Evolutionary conservation across 2,888 invertebrate genomes (phyloP), one percentile per base, ranked within the genome.

Genomic region (Andrena fulva): DNA sequence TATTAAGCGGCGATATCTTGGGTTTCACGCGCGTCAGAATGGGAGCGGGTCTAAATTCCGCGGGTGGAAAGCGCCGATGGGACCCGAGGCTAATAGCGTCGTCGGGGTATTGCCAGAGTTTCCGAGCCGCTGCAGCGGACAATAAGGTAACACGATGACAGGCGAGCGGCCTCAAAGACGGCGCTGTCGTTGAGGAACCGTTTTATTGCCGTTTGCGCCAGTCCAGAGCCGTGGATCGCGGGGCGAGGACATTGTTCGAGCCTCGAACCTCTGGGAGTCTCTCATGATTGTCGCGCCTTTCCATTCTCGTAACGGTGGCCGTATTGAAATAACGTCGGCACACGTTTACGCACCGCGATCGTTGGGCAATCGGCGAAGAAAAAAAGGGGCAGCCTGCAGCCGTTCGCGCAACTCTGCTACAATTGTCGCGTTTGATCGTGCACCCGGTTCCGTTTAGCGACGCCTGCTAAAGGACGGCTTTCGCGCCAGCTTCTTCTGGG

Each of bases 251-350:
- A 93, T 93, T 93, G 93, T 93, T 91, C 89, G 84, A 87, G 87
- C 86, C 90, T 88, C 88, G 85, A 87, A 87, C 86, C 90, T 88
- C 88, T 93, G 94, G 92, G 93, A 93, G 89, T 91, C 92, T 93
- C 93, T 91, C 94, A 94, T 91, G 92, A 93, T 94, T 94, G 93
- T 93, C 93, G 87, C 83, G 90, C 86, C 69, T 90, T 90, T 89
- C 91, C 87, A 89, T 91, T 93, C 91, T 91, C 90, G 92, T 91
- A 92, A 92, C 89, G 92, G 90, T 85, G 87, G 84, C 59, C 85
- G 90, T 91, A 93, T 93, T 93, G 91, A 92, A 93, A 93, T 92
- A 88, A 87, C 88, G 87, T 86, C 86, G 86, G 89, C 85, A 88
- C 89, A 89, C 89, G 88, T 91, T 91, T 90, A 90, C 78, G 76